These are phyloP conservation scores for Apamea epomidion DNA, from an alignment of 2,888 invertebrate species.

Conservation along the genomic window DNA sequence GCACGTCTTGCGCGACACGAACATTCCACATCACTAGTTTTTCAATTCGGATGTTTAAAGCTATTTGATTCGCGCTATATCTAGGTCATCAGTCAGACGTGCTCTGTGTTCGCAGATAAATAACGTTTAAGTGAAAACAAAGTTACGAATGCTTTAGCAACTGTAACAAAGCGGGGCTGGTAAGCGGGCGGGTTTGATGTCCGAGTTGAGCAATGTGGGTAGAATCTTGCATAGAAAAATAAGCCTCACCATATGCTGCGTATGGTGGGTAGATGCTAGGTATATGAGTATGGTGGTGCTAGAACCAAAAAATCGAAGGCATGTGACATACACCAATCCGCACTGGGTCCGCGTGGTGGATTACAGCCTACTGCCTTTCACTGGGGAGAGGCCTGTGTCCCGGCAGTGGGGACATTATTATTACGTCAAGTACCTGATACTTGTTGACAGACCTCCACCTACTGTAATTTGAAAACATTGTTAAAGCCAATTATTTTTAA, in stretches of 20 bases:
- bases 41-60: slow-evolving; percentile 56
- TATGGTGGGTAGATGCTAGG: too few species aligned
- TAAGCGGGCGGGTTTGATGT: slow-evolving; percentile 8
- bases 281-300: too few species aligned
- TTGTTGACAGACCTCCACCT: too few species aligned
- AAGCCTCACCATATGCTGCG: not conserved
- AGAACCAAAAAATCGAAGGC: too few species aligned
- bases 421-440: too few species aligned
- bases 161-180: slow-evolving; percentile 15
- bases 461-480: too few species aligned
- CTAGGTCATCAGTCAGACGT: slow-evolving; percentile 57
- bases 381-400: too few species aligned
- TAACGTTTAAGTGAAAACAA: slow-evolving; percentile 46
- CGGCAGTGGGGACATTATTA: too few species aligned
- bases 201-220: not conserved
- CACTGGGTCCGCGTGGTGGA: too few species aligned
- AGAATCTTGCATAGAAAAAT: not conserved
- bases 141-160: slow-evolving; percentile 33
- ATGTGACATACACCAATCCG: too few species aligned
- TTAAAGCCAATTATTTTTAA: too few species aligned
- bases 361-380: too few species aligned
- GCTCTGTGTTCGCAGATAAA: slow-evolving; percentile 57
- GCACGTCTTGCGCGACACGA: slow-evolving; percentile 21
- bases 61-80: slow-evolving; percentile 53
- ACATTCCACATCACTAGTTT: slow-evolving; percentile 49